Evolutionary conservation across 1,140 invertebrate species (phyloP), one percentile per base, ranked within the genome.

Genomic region (Ctenoplectra terminalis): DNA sequence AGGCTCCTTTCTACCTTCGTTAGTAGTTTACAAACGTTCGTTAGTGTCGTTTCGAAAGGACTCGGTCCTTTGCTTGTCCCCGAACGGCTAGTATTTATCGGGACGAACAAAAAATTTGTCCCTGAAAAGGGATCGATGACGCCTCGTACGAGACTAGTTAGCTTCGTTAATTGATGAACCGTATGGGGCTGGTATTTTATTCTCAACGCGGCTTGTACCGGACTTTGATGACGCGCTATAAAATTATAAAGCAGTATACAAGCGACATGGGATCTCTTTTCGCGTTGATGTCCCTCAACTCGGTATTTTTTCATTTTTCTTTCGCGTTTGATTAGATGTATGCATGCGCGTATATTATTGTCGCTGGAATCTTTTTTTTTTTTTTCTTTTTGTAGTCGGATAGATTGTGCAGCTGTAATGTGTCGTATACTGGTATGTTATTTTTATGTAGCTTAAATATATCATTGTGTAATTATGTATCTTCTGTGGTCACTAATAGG

Each of bases 1-100:
- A 80, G 81, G 52, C 69, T 73, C 76, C 69, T 73, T 83, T 83
- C 81, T 83, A 66, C 81, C 69, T 80, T 83, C 81, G 76, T 83
- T 83, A 83, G 81, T 80, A 80, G 52, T 73, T 61, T 54, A 80
- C 76, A 83, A 83, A 69, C 76, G 81, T 83, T 83, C 81, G 81
- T 83, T 83, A 83, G 81, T 46, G 69, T 73, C 40, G 60, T 61
- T 73, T 71, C 67, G 75, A 70, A 72, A 78, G 74, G 74, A 82
- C 46, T 82, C 48, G 29, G 67, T 34, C 67, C 81, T 82, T 82
- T 72, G 75, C 66, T 72, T 34, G 48, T 29, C 26, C 67, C 8
- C 64, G 56, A 61, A 61, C 50, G 56, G 37, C 43, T 64, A 69
- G 63, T 76, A 77, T 82, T 82, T 69, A 82, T 54, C 54, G 26